A percentile compares a stretch with the other conserved stretches of the same genome.
phyloP scores from a whole-genome alignment of 2,888 invertebrate species.

The Synanthedon andrenaeformis region DNA sequence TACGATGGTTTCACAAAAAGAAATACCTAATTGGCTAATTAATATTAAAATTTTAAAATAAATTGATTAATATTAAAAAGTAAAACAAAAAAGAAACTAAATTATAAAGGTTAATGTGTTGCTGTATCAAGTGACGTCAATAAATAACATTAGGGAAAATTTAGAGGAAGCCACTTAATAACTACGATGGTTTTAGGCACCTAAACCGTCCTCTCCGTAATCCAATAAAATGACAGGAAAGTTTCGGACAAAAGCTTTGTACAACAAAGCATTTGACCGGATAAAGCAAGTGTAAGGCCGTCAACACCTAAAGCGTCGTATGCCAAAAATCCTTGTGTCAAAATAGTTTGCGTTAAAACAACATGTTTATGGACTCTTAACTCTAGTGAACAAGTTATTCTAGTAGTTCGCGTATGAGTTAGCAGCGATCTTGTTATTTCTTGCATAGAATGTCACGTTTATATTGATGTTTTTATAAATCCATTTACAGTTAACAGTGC shows the following conservation, averaged over 20 bases:
- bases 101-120: no score
- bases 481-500: no score
- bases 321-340: conserved; percentile 24
- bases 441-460: no score
- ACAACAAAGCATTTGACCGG: conserved; percentile 35
- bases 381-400: conserved; percentile 36
- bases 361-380: conserved; percentile 45
- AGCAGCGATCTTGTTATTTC: conserved; percentile 22
- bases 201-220: not conserved
- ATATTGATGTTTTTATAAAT: no score
- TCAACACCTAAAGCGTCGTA: not conserved
- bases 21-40: no score
- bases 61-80: no score
- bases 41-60: no score
- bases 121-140: no score
- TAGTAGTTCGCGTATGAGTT: conserved; percentile 21
- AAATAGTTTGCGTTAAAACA: conserved; percentile 47
- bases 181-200: not conserved
- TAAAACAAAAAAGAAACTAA: no score
- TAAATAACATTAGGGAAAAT: no score
- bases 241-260: conserved; percentile 1
- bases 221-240: not conserved
- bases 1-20: no score
- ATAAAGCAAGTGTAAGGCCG: conserved; percentile 17
- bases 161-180: not conserved